These are phyloP conservation scores for Alectoris magna DNA, from an alignment of 2,797 vertebrate species.

Conservation along the genomic window DNA sequence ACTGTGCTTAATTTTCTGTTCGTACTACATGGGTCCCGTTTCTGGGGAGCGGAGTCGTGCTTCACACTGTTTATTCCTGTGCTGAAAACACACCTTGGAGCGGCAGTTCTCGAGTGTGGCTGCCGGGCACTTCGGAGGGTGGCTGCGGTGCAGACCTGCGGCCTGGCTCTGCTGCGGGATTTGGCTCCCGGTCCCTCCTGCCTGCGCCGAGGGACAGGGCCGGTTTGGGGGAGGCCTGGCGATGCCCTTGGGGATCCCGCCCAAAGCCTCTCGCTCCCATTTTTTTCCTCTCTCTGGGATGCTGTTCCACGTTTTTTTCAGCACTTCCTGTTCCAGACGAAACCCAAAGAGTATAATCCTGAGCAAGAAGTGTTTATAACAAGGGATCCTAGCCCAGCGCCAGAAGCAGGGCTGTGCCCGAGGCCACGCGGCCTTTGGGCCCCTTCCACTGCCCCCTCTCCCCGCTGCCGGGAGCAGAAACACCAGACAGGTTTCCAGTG, in stretches of 20 bases:
- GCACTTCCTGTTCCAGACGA: conserved; percentile 77
- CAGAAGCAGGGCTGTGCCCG: conserved; percentile 1
- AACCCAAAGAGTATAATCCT: conserved; percentile 82
- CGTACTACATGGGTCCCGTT: conserved; percentile 56
- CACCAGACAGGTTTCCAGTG: background rate
- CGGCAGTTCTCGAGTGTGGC: conserved; percentile 45
- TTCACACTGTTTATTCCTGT: conserved; percentile 69
- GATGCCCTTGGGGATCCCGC: background rate
- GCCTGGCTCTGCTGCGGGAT: background rate
- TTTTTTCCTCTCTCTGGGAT: conserved; percentile 41
- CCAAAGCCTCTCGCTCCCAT: conserved; percentile 49
- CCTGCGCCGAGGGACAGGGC: background rate
- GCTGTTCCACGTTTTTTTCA: conserved; percentile 52
- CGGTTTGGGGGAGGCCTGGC: accelerated
- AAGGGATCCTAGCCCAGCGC: conserved; percentile 64
- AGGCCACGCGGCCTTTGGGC: background rate
- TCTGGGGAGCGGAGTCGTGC: conserved; percentile 58
- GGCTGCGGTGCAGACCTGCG: conserved; percentile 5
- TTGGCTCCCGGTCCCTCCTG: conserved; percentile 10
- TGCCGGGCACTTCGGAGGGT: conserved; percentile 20
- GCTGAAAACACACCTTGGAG: conserved; percentile 62
- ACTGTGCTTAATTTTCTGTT: conserved; percentile 79
- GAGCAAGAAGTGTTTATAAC: conserved; percentile 75
- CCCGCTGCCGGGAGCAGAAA: accelerated
- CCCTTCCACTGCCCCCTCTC: background rate